These are phyloP conservation scores for Chitala chitala DNA, from an alignment of 2,113 vertebrate genomes.

Conservation along the genomic window DNA sequence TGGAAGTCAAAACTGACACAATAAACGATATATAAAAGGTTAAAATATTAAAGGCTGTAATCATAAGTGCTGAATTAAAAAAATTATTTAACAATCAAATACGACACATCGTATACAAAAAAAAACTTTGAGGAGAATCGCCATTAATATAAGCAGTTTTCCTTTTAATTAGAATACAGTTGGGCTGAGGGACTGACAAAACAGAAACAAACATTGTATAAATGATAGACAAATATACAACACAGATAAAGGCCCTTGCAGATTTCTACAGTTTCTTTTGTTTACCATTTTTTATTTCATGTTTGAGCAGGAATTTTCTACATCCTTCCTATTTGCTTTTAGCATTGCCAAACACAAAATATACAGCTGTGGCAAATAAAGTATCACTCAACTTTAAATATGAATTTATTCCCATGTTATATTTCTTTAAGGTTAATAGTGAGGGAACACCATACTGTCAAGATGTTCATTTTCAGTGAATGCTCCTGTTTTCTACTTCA, in stretches of 20 bases:
- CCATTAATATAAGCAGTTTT: conserved; percentile 7
- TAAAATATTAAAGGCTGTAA: too few species aligned
- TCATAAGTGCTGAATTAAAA: too few species aligned
- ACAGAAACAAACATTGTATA: conserved; percentile 9
- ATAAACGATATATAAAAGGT: too few species aligned
- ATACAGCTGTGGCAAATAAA: background rate
- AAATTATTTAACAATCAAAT: too few species aligned
- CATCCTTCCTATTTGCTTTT: background rate
- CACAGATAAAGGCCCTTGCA: conserved; percentile 20
- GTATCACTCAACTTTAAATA: conserved; percentile 9
- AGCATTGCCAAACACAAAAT: background rate
- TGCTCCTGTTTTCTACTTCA: background rate
- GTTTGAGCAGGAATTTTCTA: background rate
- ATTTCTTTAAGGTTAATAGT: background rate
- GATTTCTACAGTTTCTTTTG: conserved; percentile 13
- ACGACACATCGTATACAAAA: too few species aligned
- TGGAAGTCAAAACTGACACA: too few species aligned
- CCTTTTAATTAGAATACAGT: conserved; percentile 14
- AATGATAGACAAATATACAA: conserved; percentile 27
- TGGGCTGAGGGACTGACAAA: background rate
- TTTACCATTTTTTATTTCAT: background rate
- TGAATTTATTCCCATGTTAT: conserved; percentile 14
- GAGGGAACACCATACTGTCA: background rate
- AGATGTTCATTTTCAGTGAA: conserved; percentile 1
- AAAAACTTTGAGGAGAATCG: background rate